Percentiles rank a stretch among this genome's conserved stretches.
These are phyloP conservation scores for Crocidura indochinensis DNA, from an alignment of 2,797 vertebrate genomes.

Conservation along the genomic window DNA sequence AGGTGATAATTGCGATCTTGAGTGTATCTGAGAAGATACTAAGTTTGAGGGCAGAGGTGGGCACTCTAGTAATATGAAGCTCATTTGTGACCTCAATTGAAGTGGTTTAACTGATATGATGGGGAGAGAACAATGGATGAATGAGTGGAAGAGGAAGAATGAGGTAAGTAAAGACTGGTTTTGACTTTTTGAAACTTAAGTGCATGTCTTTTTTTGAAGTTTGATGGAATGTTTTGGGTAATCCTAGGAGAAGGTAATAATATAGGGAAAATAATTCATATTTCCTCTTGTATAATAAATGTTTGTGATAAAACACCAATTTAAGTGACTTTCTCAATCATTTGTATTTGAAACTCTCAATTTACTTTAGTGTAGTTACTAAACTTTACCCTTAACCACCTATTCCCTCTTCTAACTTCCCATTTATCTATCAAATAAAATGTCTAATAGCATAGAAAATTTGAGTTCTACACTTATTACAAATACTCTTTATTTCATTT, in stretches of 20 bases:
- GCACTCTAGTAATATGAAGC: slow-evolving; percentile 10
- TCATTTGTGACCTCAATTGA: slow-evolving; percentile 30
- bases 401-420: background rate
- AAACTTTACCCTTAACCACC: slow-evolving; percentile 21
- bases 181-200: background rate
- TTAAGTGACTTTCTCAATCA: slow-evolving; percentile 24
- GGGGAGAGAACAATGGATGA: slow-evolving; percentile 26
- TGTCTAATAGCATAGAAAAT: slow-evolving; percentile 33
- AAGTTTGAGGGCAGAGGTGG: slow-evolving; percentile 43
- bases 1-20: background rate
- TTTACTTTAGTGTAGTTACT: slow-evolving; percentile 34
- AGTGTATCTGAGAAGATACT: slow-evolving; percentile 36
- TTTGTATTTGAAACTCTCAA: slow-evolving; percentile 24
- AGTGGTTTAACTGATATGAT: slow-evolving; percentile 33
- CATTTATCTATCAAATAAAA: slow-evolving; percentile 43
- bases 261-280: background rate
- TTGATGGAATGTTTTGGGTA: slow-evolving; percentile 24
- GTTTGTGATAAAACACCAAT: slow-evolving; percentile 41
- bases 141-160: slow-evolving; percentile 5
- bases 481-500: slow-evolving; percentile 48
- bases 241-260: background rate
- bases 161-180: background rate
- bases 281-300: slow-evolving; percentile 31
- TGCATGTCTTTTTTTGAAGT: slow-evolving; percentile 44
- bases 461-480: background rate